phyloP scores from a whole-genome alignment of 2,113 vertebrate species.

The Bothrops jararaca region DNA sequence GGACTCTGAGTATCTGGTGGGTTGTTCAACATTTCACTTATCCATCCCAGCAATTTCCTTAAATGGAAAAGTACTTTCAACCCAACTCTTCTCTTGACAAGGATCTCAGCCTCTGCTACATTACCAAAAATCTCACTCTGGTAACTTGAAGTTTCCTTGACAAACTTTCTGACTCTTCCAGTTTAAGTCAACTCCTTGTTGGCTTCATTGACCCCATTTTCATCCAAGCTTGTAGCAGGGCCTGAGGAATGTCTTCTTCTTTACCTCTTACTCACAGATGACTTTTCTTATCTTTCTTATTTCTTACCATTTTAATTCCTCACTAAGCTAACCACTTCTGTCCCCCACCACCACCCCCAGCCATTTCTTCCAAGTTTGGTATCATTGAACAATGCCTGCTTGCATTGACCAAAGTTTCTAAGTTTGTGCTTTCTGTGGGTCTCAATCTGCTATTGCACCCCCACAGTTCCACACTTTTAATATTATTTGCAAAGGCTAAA shows the following conservation, averaged over 20 bases:
- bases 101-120: too few relatives aligned
- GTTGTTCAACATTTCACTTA: neutral
- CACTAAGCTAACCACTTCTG: neutral
- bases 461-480: neutral
- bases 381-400: neutral
- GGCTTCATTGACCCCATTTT: neutral
- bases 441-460: neutral
- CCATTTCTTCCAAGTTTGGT: neutral
- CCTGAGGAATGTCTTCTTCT: neutral
- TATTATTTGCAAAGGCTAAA: neutral
- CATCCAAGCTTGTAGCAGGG: neutral
- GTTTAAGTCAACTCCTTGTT: neutral
- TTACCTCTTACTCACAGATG: neutral
- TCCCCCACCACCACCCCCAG: too few relatives aligned
- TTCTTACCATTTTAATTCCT: neutral
- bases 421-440: neutral
- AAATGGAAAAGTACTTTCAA: neutral
- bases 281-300: neutral
- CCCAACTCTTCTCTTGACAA: neutral
- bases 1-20: neutral
- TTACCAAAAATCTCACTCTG: neutral
- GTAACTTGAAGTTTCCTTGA: neutral
- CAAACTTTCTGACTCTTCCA: neutral
- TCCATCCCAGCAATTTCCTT: neutral
- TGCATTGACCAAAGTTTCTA: neutral